phyloP scores from a whole-genome alignment of 2,797 vertebrate genomes.

The Taenioides sp. region DNA sequence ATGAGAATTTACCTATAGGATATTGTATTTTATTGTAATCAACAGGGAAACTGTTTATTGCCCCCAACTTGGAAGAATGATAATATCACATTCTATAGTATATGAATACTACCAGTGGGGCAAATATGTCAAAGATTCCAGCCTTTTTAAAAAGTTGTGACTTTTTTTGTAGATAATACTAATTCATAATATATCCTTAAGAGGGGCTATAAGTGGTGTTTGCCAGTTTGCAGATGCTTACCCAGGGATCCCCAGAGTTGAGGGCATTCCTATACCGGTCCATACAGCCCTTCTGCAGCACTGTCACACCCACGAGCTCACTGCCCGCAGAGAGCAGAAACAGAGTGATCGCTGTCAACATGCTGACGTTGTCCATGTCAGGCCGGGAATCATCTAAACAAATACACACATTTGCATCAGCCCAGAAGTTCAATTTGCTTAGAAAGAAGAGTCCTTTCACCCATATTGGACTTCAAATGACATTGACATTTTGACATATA shows the following conservation, averaged over 20 bases:
- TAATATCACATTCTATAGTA: too few relatives aligned
- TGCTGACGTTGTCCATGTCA: constrained; percentile 89
- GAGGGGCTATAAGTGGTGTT: neutral
- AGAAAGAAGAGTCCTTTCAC: neutral
- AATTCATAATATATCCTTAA: neutral
- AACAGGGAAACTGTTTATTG: too few relatives aligned
- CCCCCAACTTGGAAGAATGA: too few relatives aligned
- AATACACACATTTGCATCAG: constrained; percentile 12
- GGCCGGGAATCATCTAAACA: constrained; percentile 83
- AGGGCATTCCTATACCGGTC: constrained; percentile 89
- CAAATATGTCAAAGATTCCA: neutral
- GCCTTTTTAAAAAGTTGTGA: neutral
- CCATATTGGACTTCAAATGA: neutral
- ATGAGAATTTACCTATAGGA: too few relatives aligned
- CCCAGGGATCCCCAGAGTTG: constrained; percentile 91
- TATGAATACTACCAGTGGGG: too few relatives aligned
- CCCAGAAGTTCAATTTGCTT: neutral
- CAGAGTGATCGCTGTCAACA: constrained; percentile 92
- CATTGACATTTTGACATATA: neutral
- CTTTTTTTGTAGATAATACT: neutral
- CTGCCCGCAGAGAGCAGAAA: constrained; percentile 91
- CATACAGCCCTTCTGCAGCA: constrained; percentile 92
- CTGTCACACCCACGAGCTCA: constrained; percentile 90
- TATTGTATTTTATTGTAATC: too few relatives aligned
- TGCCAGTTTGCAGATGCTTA: constrained; percentile 51